Evolutionary conservation across 2,888 invertebrate species (phyloP), one percentile per base, ranked within the genome.

Genomic region (Cryptus viduatorius): DNA sequence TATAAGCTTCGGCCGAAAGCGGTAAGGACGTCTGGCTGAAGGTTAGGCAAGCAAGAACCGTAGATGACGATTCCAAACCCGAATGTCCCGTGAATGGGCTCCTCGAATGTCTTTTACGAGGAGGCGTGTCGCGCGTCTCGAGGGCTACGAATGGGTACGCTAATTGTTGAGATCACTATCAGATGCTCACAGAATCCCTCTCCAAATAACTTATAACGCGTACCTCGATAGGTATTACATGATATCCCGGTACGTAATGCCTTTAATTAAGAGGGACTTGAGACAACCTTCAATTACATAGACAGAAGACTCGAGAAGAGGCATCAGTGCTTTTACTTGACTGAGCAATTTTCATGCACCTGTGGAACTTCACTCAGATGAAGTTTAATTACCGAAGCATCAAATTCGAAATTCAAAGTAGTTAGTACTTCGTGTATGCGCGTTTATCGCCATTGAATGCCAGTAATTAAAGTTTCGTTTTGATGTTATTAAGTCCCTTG

Each of bases 101-200:
- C 37, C 12, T 31, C n/a, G 16, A 31, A 24, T 78, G 78, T 19
- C 61, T 69, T 78, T 69, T 78, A 78, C 48, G 69, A 61, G 48
- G 8, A 16, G 61, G 46, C 59, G 59, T 50, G 46, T 29, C 7
- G 7, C 37, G 44, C 42, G 69, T 71, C 59, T 56, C 16, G 37
- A 7, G 37, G 37, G 44, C 61, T 10, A 61, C 69, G 42, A 69
- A 69, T 61, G 37, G 61, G 7, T 61, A n/a, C 24, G 69, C 69
- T 69, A 69, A 78, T 71, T 48, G 31, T 12, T 12, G 48, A 12
- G 48, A 78, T 61, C 61, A 69, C 59, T 78, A 31, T 78, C 78
- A 78, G 69, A 61, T 12, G 31, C 61, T 71, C 16, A 37, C 37
- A 16, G 24, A 42, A 69, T 64, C 46, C 10, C 56, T 4, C 50